These are phyloP conservation scores for Caenorhabditis remanei DNA, from an alignment of 1,140 invertebrate genomes.

Conservation along the genomic window DNA sequence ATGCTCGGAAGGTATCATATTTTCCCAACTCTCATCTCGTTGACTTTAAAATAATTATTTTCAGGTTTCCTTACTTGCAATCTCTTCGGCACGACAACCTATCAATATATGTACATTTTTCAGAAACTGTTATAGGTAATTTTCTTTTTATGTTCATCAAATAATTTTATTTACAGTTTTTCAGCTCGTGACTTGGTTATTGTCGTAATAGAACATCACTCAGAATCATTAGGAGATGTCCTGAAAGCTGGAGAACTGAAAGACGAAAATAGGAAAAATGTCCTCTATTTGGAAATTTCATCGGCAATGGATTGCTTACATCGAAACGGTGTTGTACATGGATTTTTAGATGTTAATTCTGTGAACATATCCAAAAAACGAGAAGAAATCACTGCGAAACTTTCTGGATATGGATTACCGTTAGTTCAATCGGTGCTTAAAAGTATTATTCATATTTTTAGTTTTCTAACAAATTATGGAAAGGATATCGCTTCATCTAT, in stretches of 20 bases:
- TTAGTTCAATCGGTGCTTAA: neutral
- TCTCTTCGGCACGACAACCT: slow-evolving; percentile 23
- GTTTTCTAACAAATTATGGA: slow-evolving; percentile 27
- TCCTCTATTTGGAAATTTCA: neutral
- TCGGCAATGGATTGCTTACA: slow-evolving; percentile 47
- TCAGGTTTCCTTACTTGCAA: slow-evolving; percentile 42
- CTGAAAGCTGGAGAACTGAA: slow-evolving; percentile 9
- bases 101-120: slow-evolving; percentile 4
- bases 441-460: slow-evolving; percentile 12
- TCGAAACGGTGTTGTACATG: neutral
- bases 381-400: neutral
- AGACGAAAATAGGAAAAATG: neutral
- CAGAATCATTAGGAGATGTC: neutral
- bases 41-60: neutral
- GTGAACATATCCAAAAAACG: neutral
- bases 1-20: slow-evolving; percentile 33
- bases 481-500: slow-evolving; percentile 25
- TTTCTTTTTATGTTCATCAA: no score
- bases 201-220: slow-evolving; percentile 37
- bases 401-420: slow-evolving; percentile 55
- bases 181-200: slow-evolving; percentile 40
- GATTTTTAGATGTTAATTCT: slow-evolving; percentile 1
- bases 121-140: slow-evolving; percentile 33
- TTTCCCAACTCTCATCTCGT: neutral
- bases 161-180: neutral